Evolutionary conservation across 2,888 invertebrate genomes (phyloP).

Genomic region (Criorhina ranunculi): DNA sequence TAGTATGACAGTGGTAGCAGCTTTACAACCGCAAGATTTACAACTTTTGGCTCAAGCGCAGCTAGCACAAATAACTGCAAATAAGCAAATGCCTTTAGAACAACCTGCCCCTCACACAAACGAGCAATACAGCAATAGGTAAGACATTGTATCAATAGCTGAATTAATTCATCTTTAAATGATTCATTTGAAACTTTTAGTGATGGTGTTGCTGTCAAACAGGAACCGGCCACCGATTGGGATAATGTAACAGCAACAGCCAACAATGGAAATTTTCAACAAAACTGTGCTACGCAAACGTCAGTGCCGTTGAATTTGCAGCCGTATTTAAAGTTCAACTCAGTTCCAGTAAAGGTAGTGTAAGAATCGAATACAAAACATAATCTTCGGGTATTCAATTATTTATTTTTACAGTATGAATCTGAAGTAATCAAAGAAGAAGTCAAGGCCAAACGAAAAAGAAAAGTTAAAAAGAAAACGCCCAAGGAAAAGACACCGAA

Average conservation of each 20-base stretch:
- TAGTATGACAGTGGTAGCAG: slow-evolving; percentile 88
- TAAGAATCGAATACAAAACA: not conserved
- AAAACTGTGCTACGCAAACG: slow-evolving; percentile 82
- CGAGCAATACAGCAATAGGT: slow-evolving; percentile 61
- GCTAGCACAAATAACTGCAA: slow-evolving; percentile 75
- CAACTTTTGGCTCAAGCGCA: slow-evolving; percentile 86
- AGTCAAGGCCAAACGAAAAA: slow-evolving; percentile 85
- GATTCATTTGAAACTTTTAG: slow-evolving; percentile 28
- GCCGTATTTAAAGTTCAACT: slow-evolving; percentile 88
- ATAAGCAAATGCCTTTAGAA: slow-evolving; percentile 61
- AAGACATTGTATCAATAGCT: not conserved
- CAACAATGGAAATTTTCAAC: slow-evolving; percentile 85
- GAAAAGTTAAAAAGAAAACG: slow-evolving; percentile 92
- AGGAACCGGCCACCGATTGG: slow-evolving; percentile 80
- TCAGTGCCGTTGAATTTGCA: slow-evolving; percentile 87
- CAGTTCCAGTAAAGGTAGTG: slow-evolving; percentile 84
- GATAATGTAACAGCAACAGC: slow-evolving; percentile 81
- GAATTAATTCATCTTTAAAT: not conserved
- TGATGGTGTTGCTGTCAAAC: slow-evolving; percentile 80
- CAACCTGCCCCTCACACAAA: slow-evolving; percentile 64
- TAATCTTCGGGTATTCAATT: not conserved
- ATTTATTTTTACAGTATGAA: slow-evolving; percentile 78
- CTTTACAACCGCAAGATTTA: slow-evolving; percentile 89
- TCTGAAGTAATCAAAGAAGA: slow-evolving; percentile 81
- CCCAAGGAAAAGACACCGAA: slow-evolving; percentile 91